Conservation (phyloP, 1,140 invertebrate genomes). For the Capitella teleta region DNA sequence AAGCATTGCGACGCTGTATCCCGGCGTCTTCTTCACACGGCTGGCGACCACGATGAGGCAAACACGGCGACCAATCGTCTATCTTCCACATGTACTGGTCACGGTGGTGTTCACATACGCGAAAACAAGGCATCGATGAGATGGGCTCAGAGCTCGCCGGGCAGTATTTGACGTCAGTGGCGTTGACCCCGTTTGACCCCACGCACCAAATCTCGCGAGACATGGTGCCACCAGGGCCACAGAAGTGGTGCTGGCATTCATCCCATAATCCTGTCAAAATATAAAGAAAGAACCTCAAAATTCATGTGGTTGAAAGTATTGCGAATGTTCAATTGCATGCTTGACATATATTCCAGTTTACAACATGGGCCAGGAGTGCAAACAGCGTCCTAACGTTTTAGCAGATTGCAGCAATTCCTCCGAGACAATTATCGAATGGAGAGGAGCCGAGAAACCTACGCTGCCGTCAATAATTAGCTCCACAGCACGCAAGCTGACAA, state of each 20-base stretch:
- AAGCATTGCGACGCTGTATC: conserved; percentile 5
- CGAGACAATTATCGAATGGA: too few species aligned
- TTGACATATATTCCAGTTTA: too few species aligned
- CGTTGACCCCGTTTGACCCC: neutral
- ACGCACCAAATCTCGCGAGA: conserved; percentile 1
- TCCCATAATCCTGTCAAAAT: conserved; percentile 7
- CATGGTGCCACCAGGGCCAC: conserved; percentile 7
- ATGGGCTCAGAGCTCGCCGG: neutral
- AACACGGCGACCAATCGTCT: conserved; percentile 6
- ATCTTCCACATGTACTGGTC: conserved; percentile 7
- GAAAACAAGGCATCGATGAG: conserved; percentile 5
- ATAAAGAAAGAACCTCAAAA: too few species aligned
- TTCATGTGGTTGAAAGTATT: too few species aligned
- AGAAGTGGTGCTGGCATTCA: neutral
- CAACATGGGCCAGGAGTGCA: too few species aligned
- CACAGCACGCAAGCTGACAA: too few species aligned
- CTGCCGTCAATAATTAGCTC: too few species aligned
- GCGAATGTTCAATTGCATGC: too few species aligned
- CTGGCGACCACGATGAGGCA: neutral
- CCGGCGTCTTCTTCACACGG: conserved; percentile 2
- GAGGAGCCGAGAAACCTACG: too few species aligned
- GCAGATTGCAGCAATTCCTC: too few species aligned
- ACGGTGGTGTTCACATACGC: conserved; percentile 9
- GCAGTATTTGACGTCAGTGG: neutral
- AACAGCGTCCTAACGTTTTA: too few species aligned